Evolutionary conservation across 1,140 invertebrate genomes (phyloP), one percentile per base, ranked within the genome.

Genomic region (Chrysomallon squamiferum): DNA sequence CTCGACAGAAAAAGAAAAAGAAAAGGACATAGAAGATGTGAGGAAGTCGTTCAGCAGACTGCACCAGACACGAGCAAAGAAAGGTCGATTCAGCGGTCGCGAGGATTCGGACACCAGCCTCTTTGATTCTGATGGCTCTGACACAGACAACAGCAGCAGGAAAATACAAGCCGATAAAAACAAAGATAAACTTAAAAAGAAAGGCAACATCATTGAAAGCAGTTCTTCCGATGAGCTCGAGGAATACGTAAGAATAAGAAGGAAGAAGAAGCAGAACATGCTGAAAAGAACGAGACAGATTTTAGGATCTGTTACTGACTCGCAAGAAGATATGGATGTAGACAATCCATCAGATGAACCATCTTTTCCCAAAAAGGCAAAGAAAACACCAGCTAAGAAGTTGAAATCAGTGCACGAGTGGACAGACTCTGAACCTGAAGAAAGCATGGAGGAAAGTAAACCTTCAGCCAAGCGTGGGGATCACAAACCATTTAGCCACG

Each of bases 21-120:
- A 79, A 66, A 66, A 94, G 75, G 88, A 93, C 5, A 91, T 94
- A 82, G 92, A 93, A 84, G 91, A 91, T 82, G 89, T 94, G 82
- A 93, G 94, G 22, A 95, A 95, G 64, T 43, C 62, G 84, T 95
- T 96, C 77, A 92, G 91, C 74, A 92, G 94, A 75, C 80, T 96
- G 41, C 95, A 96, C 79, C 92, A 95, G 81, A 93, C 92, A 22
- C 74, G 85, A 30, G 73, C 70, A 38, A 74, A 73, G 50, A 54
- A 54, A 29, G 22, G 22, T 11, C 72, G 75, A 50, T 72, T 70
- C 2, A 58, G 54, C 25, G 64, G 58, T 20, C 74, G 74, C 66
- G 75, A 73, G 62, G 68, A 74, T 18, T 66, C 64, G 9, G 73
- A 75, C 32, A 69, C 65, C 58, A 74, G 76, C 63, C 62, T 63